A percentile compares a stretch with the other conserved stretches of the same genome.
Conservation (phyloP, 2,113 vertebrate genomes). For the Parus major region DNA sequence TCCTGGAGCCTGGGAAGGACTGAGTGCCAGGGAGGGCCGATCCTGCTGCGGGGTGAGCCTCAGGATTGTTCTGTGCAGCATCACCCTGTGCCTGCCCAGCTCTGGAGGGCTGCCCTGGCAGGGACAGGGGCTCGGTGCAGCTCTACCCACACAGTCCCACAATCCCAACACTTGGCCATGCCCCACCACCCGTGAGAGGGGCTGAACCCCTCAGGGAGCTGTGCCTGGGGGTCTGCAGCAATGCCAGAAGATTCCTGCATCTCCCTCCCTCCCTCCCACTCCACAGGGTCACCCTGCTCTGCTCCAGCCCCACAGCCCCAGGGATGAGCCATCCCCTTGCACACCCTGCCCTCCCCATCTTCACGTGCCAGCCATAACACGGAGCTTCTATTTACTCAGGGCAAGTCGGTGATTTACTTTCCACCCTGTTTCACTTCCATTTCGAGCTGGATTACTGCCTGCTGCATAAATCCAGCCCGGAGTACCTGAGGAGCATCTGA, state of each 20-base stretch:
- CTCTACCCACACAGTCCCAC: neutral
- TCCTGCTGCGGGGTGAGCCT: neutral
- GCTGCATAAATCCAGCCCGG: neutral
- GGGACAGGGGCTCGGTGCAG: too few species aligned
- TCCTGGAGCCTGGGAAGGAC: neutral
- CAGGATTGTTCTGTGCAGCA: neutral
- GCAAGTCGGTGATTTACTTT: neutral
- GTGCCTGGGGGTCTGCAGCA: neutral
- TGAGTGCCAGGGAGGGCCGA: neutral
- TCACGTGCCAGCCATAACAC: neutral
- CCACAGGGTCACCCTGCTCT: neutral
- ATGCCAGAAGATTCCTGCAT: neutral
- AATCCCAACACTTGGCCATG: neutral
- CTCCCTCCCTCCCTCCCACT: neutral
- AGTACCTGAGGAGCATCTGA: neutral
- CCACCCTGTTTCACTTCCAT: neutral
- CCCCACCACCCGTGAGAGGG: fast-evolving
- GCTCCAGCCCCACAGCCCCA: neutral
- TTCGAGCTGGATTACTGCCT: neutral
- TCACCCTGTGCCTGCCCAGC: neutral
- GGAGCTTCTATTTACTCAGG: neutral
- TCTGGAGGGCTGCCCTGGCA: neutral
- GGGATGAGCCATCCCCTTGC: neutral
- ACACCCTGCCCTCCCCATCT: neutral
- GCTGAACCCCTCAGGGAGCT: neutral